Percentiles rank a stretch among this genome's conserved stretches.
Evolutionary conservation across 2,797 vertebrate genomes (phyloP).

Genomic region (Enteromius mattozi): DNA sequence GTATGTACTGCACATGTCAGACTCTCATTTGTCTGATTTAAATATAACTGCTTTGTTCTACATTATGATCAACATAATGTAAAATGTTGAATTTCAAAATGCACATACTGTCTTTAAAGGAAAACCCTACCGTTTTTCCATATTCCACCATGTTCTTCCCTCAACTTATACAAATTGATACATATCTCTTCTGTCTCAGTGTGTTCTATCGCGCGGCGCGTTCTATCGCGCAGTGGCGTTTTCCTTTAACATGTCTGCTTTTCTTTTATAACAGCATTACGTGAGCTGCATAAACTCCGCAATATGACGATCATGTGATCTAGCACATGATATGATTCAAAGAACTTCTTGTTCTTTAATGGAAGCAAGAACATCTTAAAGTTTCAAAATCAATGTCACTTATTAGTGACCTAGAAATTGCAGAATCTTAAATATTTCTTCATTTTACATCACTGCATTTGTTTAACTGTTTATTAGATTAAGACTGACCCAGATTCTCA

Average conservation of each 20-base stretch:
- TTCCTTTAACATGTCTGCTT: neutral
- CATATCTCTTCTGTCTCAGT: too few relatives aligned
- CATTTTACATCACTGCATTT: neutral
- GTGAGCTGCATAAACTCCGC: neutral
- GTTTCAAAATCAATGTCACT: neutral
- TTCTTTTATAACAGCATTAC: neutral
- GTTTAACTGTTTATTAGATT: neutral
- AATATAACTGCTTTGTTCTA: neutral
- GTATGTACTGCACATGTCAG: neutral
- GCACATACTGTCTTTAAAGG: neutral
- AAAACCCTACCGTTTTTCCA: too few relatives aligned
- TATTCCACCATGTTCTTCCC: too few relatives aligned
- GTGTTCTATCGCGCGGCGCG: too few relatives aligned
- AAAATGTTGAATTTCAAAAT: neutral
- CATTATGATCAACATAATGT: neutral
- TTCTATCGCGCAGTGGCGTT: too few relatives aligned
- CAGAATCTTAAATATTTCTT: slow-evolving; percentile 1
- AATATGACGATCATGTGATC: neutral
- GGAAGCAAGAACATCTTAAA: neutral
- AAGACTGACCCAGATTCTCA: neutral
- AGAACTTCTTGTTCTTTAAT: neutral
- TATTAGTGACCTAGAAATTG: neutral
- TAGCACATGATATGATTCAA: neutral
- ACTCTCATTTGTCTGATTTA: neutral
- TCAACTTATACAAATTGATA: too few relatives aligned